These are phyloP conservation scores for Pseudorectes ferrugineus DNA, from an alignment of 2,113 vertebrate genomes.

Conservation along the genomic window DNA sequence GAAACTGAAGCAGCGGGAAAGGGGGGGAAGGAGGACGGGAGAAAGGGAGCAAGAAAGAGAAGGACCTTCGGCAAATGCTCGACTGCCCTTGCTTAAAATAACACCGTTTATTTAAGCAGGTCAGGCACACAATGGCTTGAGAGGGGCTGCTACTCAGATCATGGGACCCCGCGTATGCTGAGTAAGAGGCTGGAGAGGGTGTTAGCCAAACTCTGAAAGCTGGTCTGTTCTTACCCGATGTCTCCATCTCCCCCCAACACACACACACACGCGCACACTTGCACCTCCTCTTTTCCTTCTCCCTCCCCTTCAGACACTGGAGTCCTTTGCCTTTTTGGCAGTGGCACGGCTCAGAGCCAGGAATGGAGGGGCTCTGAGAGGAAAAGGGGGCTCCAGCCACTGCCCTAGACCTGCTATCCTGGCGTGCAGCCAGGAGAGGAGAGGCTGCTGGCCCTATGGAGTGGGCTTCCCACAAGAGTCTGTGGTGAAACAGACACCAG, in stretches of 20 bases:
- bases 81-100: slow-evolving; percentile 55
- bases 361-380: not conserved
- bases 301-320: not conserved
- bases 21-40: slow-evolving; percentile 31
- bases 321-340: not conserved
- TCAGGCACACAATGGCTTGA: slow-evolving; percentile 48
- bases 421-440: not conserved
- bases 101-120: slow-evolving; percentile 57
- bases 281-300: not conserved
- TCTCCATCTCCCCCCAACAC: not conserved
- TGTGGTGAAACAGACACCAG: not conserved
- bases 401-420: not conserved
- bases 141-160: slow-evolving; percentile 53
- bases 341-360: not conserved
- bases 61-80: slow-evolving; percentile 53
- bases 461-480: not conserved
- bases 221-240: not conserved
- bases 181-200: slow-evolving; percentile 33
- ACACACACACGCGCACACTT: not conserved
- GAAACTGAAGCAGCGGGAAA: slow-evolving; percentile 51
- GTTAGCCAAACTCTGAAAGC: slow-evolving; percentile 52
- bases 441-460: not conserved
- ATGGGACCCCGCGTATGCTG: not conserved
- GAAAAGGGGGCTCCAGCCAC: not conserved
- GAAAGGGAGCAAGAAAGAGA: slow-evolving; percentile 39